A percentile compares a stretch with the other conserved stretches of the same genome.
phyloP scores from a whole-genome alignment of 2,113 vertebrate genomes.

The Notiomystis cincta region DNA sequence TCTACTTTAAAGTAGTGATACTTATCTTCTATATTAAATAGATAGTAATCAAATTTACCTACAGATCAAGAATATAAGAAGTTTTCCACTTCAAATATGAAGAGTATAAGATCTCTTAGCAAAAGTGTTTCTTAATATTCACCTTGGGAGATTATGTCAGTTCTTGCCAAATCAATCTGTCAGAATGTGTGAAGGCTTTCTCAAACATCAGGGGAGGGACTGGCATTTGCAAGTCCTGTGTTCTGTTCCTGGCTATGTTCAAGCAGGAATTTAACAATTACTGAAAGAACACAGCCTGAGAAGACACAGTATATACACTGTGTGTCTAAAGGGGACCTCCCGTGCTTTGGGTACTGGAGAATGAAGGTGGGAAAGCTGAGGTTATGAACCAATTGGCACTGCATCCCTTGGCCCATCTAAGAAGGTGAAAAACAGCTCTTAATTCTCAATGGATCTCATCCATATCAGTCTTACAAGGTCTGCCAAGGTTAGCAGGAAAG shows the following conservation, averaged over 20 bases:
- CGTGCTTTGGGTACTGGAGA: background rate
- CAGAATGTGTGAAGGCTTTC: background rate
- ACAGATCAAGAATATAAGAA: background rate
- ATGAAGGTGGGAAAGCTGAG: background rate
- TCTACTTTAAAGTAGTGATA: background rate
- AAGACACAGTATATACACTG: background rate
- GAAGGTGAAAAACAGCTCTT: background rate
- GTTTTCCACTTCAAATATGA: background rate
- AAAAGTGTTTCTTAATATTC: background rate
- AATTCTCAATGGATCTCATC: background rate
- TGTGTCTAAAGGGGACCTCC: background rate
- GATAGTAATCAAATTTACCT: background rate
- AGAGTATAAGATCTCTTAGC: background rate
- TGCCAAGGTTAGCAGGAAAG: background rate
- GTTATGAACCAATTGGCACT: background rate
- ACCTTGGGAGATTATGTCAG: background rate
- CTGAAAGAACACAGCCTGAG: background rate
- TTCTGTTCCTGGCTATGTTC: background rate
- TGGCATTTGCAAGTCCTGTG: rapidly evolving
- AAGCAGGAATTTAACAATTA: background rate
- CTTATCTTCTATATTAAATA: background rate
- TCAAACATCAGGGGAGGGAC: background rate
- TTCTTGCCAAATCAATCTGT: background rate
- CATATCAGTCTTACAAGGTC: background rate
- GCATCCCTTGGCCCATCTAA: background rate